Base-by-base conservation (phyloP, 2,888 invertebrate species). In the Amphimallon solstitiale region DNA sequence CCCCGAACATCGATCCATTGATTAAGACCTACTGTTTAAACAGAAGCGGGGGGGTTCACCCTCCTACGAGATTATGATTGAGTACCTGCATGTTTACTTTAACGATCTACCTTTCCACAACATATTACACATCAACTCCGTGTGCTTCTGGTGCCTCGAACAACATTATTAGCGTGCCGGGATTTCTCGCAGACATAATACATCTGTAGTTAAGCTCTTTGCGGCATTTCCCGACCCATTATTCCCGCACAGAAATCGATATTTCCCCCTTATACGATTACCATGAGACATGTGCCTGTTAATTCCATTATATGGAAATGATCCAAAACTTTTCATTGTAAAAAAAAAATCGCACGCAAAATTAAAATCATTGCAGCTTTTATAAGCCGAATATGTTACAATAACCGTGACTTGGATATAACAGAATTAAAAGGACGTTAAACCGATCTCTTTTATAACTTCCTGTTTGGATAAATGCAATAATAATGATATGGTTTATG, bases 51-150 rank as follows among this genome's bases (percentile, higher is more conserved):
- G 23, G 38, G 23, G 9, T 43, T 21, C 23, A 21, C 40, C 19
- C 40, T 40, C 21, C 19, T 40, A 23, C 37, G 19, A 56, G 56
- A 40, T 56, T 56, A 56, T 56, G 56, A 56, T 56, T 56, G 56
- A 56, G 40, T 43, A 56, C 56, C 56, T 56, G 56, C 40, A 56
- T 56, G 56, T 56, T 56, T 56, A 56, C 56, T 40, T 40, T 56
- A 56, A 56, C 56, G 56, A 56, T 56, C 56, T 21, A 40, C 56
- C 56, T 56, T 56, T 56, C 56, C 56, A 40, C 56, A 56, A 40
- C 40, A 23, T 56, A 56, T 56, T 40, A 56, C 40, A 43, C 56
- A 56, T 56, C 56, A 56, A 40, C 40, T 23, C 23, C 37, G 52
- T 40, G 21, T 40, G 40, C 23, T 12, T 40, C 21, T 43, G 52